These are phyloP conservation scores for Heliornis fulica DNA, from an alignment of 2,113 vertebrate species.

Conservation along the genomic window DNA sequence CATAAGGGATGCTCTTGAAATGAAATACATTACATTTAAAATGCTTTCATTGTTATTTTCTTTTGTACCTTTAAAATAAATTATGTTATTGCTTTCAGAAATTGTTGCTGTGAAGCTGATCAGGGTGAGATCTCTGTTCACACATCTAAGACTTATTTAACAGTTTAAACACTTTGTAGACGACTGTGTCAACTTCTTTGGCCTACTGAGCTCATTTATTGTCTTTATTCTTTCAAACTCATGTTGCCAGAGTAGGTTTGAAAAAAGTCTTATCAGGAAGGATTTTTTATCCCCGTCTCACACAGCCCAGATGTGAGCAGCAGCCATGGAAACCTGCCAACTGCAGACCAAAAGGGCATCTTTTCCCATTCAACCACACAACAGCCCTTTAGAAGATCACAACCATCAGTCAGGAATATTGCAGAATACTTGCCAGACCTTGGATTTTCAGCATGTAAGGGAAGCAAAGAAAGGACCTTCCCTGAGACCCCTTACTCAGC, in stretches of 20 bases:
- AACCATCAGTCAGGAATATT: not conserved
- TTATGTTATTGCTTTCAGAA: not conserved
- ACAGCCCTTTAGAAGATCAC: not conserved
- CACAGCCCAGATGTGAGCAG: not conserved
- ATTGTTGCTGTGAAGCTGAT: not conserved
- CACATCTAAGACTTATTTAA: not conserved
- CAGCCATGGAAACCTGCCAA: not conserved
- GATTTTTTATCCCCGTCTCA: not conserved
- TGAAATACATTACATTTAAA: not conserved
- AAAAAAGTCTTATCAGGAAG: not conserved
- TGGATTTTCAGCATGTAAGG: not conserved
- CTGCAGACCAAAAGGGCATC: not conserved
- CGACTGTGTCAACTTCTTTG: not conserved
- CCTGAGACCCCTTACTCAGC: not conserved
- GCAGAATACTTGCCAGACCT: not conserved
- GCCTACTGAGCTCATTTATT: not conserved
- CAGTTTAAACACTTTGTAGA: not conserved
- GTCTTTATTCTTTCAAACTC: not conserved
- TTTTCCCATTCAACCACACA: not conserved
- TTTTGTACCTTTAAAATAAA: not conserved
- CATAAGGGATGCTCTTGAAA: not conserved
- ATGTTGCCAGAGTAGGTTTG: not conserved
- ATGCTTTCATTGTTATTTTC: not conserved
- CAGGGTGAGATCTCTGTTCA: not conserved
- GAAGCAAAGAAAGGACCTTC: not conserved